Evolutionary conservation across 2,888 invertebrate genomes (phyloP).

Genomic region (Agrochola macilenta): DNA sequence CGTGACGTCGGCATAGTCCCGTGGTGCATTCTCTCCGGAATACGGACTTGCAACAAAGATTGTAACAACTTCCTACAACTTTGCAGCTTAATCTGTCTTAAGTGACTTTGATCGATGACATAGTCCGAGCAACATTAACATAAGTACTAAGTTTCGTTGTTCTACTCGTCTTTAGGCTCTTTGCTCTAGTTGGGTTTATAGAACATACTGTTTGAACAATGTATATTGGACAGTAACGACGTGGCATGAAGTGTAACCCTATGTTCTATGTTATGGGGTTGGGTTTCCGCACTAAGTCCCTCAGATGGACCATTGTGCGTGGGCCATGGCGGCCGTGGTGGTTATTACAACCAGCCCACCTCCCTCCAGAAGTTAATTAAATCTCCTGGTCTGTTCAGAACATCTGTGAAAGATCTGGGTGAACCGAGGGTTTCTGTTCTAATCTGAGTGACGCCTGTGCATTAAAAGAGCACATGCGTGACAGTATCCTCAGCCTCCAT

Average conservation of each 20-base stretch:
- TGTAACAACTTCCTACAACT: constrained; percentile 74
- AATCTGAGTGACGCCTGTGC: too few species aligned
- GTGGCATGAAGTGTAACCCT: background rate
- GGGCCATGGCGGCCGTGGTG: too few species aligned
- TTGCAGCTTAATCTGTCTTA: constrained; percentile 77
- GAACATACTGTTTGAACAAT: constrained; percentile 7
- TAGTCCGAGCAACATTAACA: constrained; percentile 55
- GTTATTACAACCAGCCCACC: too few species aligned
- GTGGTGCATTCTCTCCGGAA: constrained; percentile 74
- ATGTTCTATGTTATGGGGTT: too few species aligned
- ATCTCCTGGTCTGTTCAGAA: too few species aligned
- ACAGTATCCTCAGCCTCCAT: too few species aligned
- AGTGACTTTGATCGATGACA: constrained; percentile 80
- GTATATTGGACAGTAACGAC: background rate
- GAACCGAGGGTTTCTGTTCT: too few species aligned
- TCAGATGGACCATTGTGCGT: too few species aligned
- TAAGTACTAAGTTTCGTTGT: constrained; percentile 53
- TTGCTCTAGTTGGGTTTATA: constrained; percentile 12
- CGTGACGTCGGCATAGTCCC: constrained; percentile 51
- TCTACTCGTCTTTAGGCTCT: constrained; percentile 26
- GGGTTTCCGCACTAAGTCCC: too few species aligned
- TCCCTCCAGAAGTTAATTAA: too few species aligned
- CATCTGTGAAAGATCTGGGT: too few species aligned
- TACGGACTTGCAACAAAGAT: constrained; percentile 77
- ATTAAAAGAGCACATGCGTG: too few species aligned